phyloP scores from a whole-genome alignment of 2,888 invertebrate genomes.

The Eupeodes latifasciatus region DNA sequence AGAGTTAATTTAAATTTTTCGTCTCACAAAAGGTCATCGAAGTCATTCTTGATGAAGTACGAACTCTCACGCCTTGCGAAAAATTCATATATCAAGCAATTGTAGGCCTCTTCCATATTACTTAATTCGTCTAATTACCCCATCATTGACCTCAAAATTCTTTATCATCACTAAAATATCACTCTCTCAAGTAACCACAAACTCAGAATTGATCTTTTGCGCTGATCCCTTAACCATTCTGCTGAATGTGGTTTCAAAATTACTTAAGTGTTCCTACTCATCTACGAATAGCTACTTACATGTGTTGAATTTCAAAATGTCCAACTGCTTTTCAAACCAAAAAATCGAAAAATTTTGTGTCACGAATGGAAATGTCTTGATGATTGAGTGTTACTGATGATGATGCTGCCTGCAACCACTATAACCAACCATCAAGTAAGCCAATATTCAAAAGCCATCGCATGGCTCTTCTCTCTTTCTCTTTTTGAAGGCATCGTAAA shows the following conservation, averaged over 20 bases:
- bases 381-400: conserved; percentile 5
- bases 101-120: background rate
- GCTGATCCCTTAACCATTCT: background rate
- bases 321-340: conserved; percentile 16
- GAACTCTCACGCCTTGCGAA: too few species aligned
- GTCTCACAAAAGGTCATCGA: too few species aligned
- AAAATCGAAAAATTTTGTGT: conserved; percentile 14
- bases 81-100: background rate
- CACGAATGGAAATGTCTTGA: conserved; percentile 9
- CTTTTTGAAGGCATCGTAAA: background rate
- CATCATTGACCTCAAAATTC: conserved; percentile 16
- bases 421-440: background rate
- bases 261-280: background rate
- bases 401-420: background rate
- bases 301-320: background rate
- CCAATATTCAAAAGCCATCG: background rate
- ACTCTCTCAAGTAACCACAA: conserved; percentile 3
- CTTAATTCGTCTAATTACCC: conserved; percentile 15
- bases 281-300: background rate
- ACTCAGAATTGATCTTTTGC: conserved; percentile 9
- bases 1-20: too few species aligned
- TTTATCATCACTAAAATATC: conserved; percentile 12
- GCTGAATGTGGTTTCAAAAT: conserved; percentile 19
- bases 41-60: too few species aligned
- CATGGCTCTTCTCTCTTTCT: background rate